phyloP scores from a whole-genome alignment of 2,888 invertebrate genomes.

The Parnassius glacialis region DNA sequence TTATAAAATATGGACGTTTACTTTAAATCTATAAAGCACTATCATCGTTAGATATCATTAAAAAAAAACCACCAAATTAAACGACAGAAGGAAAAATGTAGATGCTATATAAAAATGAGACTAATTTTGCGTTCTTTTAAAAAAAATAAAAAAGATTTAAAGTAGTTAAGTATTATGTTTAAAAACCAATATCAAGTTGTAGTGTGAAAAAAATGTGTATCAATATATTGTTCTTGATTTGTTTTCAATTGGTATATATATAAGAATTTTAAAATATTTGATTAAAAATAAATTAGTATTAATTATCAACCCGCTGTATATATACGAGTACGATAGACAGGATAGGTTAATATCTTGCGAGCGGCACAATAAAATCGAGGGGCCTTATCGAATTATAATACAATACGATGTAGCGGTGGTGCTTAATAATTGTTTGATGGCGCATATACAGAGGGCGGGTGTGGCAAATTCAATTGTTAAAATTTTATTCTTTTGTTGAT shows the following conservation, averaged over 20 bases:
- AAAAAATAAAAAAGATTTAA: too few relatives aligned
- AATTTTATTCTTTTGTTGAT: conserved; percentile 39
- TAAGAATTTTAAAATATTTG: neutral
- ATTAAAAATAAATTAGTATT: conserved; percentile 3
- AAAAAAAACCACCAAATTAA: too few relatives aligned
- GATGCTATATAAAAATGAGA: too few relatives aligned
- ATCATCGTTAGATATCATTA: too few relatives aligned
- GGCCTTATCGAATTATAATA: conserved; percentile 69
- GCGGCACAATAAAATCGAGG: conserved; percentile 59
- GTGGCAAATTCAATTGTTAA: conserved; percentile 55
- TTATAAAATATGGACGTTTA: too few relatives aligned
- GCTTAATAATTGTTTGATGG: conserved; percentile 52
- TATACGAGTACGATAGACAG: neutral
- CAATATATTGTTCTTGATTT: too few relatives aligned
- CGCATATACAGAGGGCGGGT: conserved; percentile 36
- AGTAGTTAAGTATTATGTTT: too few relatives aligned
- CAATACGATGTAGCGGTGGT: conserved; percentile 51
- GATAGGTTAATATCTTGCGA: conserved; percentile 28
- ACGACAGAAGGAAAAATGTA: too few relatives aligned
- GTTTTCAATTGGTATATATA: neutral
- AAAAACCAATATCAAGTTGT: too few relatives aligned
- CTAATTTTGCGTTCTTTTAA: too few relatives aligned
- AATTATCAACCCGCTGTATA: neutral
- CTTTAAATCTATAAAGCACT: too few relatives aligned
- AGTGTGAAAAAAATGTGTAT: too few relatives aligned